phyloP scores from a whole-genome alignment of 2,113 vertebrate species.

The Mus musculus region GRCm39 chr2:178432001-178432500 shows the following conservation, averaged over 20 bases:
- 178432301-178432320: not conserved
- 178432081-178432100: not conserved
- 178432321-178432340: not conserved
- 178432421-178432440: not conserved
- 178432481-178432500: not conserved
- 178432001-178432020: not conserved
- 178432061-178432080: not conserved
- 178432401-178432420: not conserved
- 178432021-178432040: too few species aligned
- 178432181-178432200: not conserved
- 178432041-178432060: not conserved
- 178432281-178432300: not conserved
- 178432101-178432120: not conserved
- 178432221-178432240: not conserved
- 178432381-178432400: not conserved
- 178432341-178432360: too few species aligned
- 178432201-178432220: fast-evolving
- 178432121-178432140: not conserved
- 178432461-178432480: not conserved
- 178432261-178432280: not conserved
- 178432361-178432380: not conserved
- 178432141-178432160: not conserved
- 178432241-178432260: not conserved
- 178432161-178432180: not conserved
- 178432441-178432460: not conserved